phyloP scores from a whole-genome alignment of 2,797 vertebrate genomes.

The Nyctibius grandis region DNA sequence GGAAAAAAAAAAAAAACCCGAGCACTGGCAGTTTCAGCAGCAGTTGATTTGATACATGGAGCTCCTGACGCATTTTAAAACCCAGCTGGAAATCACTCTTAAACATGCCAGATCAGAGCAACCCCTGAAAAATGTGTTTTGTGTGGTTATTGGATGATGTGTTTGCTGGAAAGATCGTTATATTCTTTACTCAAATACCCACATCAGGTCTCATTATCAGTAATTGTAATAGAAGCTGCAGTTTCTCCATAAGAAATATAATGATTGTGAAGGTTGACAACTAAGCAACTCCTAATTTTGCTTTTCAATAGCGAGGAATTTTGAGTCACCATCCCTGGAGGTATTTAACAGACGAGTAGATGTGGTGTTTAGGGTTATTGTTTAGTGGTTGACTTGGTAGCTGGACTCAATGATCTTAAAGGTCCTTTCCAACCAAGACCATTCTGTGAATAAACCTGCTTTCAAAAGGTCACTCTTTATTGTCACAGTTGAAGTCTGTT shows the following conservation, averaged over 20 bases:
- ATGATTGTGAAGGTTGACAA: not conserved
- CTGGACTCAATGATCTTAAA: no score
- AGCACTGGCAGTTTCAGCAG: not conserved
- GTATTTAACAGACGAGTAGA: no score
- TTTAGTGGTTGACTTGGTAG: no score
- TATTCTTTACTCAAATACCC: not conserved
- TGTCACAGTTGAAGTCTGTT: not conserved
- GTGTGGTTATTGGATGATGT: not conserved
- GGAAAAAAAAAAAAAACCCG: rapidly evolving
- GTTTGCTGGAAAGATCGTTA: not conserved
- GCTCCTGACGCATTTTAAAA: not conserved
- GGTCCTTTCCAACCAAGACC: no score
- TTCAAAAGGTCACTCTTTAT: rapidly evolving
- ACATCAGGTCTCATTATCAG: rapidly evolving
- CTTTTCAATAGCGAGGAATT: not conserved
- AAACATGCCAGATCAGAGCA: not conserved
- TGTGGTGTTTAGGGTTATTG: no score
- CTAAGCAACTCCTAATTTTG: not conserved
- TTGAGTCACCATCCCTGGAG: no score
- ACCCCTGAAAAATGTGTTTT: not conserved
- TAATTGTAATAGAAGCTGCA: not conserved
- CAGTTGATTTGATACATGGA: not conserved
- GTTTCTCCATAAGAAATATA: not conserved
- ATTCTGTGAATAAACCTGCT: not conserved
- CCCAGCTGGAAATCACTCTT: not conserved